A percentile compares a stretch with the other conserved stretches of the same genome.
phyloP scores from a whole-genome alignment of 2,888 invertebrate genomes.

The Lamproptera curius region DNA sequence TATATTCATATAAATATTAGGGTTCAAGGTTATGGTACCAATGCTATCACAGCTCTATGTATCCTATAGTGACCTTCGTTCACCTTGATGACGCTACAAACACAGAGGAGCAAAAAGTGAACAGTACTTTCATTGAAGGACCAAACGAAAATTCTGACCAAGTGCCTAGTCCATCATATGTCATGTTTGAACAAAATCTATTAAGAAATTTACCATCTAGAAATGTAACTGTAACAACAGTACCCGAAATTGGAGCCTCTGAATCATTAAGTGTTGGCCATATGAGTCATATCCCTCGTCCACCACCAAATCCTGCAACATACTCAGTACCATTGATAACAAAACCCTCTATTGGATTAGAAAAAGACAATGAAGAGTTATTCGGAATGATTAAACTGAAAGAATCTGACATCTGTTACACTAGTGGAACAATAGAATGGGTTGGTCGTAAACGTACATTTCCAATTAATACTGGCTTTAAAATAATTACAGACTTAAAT shows the following conservation, averaged over 20 bases:
- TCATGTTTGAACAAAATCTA: not conserved
- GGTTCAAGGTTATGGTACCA: conserved; percentile 62
- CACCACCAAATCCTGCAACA: conserved; percentile 53
- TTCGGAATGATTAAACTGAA: conserved; percentile 67
- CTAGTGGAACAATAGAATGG: conserved; percentile 70
- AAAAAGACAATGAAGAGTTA: conserved; percentile 38
- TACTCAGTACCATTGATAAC: conserved; percentile 51
- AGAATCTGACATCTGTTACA: conserved; percentile 68
- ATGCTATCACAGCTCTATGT: conserved; percentile 64
- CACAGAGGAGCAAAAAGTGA: conserved; percentile 24
- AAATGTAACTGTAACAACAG: not conserved
- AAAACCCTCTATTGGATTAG: conserved; percentile 35
- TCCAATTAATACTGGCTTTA: conserved; percentile 67
- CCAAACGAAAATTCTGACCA: conserved; percentile 27
- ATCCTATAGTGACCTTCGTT: conserved; percentile 59
- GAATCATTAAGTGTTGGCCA: conserved; percentile 48
- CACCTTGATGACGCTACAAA: conserved; percentile 51
- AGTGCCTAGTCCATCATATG: conserved; percentile 18
- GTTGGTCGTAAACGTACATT: conserved; percentile 64
- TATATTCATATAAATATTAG: conserved; percentile 50
- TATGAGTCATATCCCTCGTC: conserved; percentile 59
- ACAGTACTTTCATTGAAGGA: conserved; percentile 22
- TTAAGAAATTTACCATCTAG: not conserved
- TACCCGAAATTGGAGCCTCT: conserved; percentile 22
- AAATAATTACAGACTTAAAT: conserved; percentile 46